These are phyloP conservation scores for Beaufortia kweichowensis DNA, from an alignment of 2,113 vertebrate genomes.

Conservation along the genomic window DNA sequence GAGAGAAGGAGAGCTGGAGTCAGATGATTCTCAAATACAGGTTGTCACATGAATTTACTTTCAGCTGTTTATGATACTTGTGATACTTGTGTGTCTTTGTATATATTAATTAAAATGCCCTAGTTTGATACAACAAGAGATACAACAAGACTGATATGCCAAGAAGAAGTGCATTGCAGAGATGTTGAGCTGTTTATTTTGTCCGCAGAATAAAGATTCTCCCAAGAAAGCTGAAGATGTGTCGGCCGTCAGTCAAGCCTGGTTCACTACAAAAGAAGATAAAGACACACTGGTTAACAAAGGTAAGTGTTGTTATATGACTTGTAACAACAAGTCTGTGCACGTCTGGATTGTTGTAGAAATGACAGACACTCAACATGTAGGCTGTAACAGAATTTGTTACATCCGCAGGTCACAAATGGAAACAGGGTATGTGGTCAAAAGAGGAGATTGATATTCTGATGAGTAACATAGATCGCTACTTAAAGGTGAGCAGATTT, in stretches of 20 bases:
- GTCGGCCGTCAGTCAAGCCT: constrained; percentile 94
- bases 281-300: constrained; percentile 96
- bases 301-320: constrained; percentile 78
- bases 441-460: constrained; percentile 98
- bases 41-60: constrained; percentile 57
- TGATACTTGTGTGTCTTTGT: too few species aligned
- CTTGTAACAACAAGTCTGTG: neutral
- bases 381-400: neutral
- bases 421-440: constrained; percentile 99
- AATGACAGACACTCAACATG: neutral
- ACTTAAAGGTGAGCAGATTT: constrained; percentile 83
- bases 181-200: constrained; percentile 7
- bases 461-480: constrained; percentile 96
- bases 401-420: constrained; percentile 87
- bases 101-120: too few species aligned
- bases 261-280: constrained; percentile 99
- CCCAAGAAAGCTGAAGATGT: constrained; percentile 84
- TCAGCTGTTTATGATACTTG: neutral
- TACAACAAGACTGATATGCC: too few species aligned
- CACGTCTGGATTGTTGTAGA: neutral
- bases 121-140: too few species aligned
- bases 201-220: constrained; percentile 80
- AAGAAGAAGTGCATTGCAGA: too few species aligned
- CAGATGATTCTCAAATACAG: constrained; percentile 91
- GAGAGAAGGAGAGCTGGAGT: constrained; percentile 81